A percentile compares a stretch with the other conserved stretches of the same genome.
Evolutionary conservation across 2,113 vertebrate genomes (phyloP).

Genomic region (Lophochroa leadbeateri): DNA sequence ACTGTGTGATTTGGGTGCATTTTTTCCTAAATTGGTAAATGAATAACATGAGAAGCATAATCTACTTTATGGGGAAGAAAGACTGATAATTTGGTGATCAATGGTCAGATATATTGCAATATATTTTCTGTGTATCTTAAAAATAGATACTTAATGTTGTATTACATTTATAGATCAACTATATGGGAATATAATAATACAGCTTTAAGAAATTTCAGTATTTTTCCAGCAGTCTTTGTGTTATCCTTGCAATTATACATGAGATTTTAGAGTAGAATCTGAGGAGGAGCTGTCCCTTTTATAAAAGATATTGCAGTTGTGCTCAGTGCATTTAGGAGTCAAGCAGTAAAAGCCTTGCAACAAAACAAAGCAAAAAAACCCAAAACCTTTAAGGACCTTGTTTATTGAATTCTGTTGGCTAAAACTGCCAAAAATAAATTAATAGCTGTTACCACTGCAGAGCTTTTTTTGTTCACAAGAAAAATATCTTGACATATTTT

Average conservation of each 20-base stretch:
- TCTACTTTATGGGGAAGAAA: not conserved
- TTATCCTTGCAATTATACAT: not conserved
- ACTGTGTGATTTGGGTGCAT: not conserved
- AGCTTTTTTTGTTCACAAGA: constrained; percentile 73
- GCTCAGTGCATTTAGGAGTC: not conserved
- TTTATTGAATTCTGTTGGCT: constrained; percentile 71
- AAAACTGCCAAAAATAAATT: constrained; percentile 74
- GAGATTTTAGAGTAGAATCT: not conserved
- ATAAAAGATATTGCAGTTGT: not conserved
- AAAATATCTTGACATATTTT: constrained; percentile 79
- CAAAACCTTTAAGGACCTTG: constrained; percentile 39
- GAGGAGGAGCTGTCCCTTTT: not conserved
- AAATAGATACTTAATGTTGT: not conserved
- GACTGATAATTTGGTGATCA: not conserved
- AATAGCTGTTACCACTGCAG: constrained; percentile 57
- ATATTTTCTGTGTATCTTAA: not conserved
- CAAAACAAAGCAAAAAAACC: not conserved
- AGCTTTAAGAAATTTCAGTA: not conserved
- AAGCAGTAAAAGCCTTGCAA: constrained; percentile 16
- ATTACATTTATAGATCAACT: not conserved
- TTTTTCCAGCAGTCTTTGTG: not conserved
- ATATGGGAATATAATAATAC: not conserved
- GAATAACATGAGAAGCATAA: not conserved
- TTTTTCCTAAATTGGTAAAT: not conserved
- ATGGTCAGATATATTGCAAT: not conserved